These are phyloP conservation scores for Cheirogaleus major DNA, from an alignment of 2,797 vertebrate species.

Conservation along the genomic window DNA sequence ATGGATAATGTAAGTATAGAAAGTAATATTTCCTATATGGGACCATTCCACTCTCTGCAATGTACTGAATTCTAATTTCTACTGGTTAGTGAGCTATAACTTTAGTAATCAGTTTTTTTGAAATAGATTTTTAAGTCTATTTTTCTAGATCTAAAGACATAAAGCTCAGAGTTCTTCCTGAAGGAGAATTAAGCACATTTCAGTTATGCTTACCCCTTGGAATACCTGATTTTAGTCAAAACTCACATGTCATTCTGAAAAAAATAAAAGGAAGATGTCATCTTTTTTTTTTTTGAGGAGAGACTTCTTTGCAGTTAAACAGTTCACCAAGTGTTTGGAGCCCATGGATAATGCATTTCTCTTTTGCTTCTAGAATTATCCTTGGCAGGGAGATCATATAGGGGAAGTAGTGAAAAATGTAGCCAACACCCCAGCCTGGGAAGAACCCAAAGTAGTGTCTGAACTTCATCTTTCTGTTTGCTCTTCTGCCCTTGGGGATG, in stretches of 20 bases:
- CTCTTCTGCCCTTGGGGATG: neutral
- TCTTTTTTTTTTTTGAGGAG: neutral
- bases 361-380: neutral
- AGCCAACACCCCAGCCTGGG: neutral
- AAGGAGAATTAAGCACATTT: constrained; percentile 22
- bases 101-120: neutral
- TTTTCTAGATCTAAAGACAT: neutral
- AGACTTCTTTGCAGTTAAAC: neutral
- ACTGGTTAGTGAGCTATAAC: neutral
- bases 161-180: neutral
- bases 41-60: neutral
- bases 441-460: neutral
- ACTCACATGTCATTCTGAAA: neutral
- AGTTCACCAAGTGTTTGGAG: neutral
- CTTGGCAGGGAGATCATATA: neutral
- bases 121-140: neutral
- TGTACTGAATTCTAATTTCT: neutral
- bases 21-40: neutral
- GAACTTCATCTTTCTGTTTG: neutral
- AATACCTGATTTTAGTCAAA: constrained; percentile 1
- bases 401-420: neutral
- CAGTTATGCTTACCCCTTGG: neutral
- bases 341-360: neutral
- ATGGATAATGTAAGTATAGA: neutral
- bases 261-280: neutral